Base-by-base conservation (phyloP, 2,113 vertebrate genomes). In the Zosterops japonicus region DNA sequence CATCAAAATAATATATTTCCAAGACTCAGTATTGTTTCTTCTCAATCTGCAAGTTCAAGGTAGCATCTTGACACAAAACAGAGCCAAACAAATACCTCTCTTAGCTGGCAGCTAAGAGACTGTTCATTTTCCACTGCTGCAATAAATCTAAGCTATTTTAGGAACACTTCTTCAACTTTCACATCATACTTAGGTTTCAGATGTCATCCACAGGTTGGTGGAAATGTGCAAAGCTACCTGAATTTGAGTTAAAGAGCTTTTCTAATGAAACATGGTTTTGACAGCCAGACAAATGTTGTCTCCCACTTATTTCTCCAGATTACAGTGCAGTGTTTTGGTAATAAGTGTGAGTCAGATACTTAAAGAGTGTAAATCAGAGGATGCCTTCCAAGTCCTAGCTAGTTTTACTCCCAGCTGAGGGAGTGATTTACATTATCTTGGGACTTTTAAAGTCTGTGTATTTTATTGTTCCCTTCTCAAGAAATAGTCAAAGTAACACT, bases 21-120 rank as follows among this genome's bases (percentile, higher is more conserved):
- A 93, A 83, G 72, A 27, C 28, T 64, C 35, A 47, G 42, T 88
- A 84, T 95, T 95, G 81, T 92, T 97, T 95, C 80, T 96, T 52
- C 84, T 96, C 83, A 86, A 83, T 97, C 93, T 96, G 87, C 79
- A 97, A 96, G 88, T 96, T 97, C 92, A 97, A 93, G 84, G 92
- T 83, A 94, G 22, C 44, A 36, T 93, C 60, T 87, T 96, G 95
- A 96, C 36, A 94, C 57, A 87, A 96, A 87, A 56, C 47, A 80
- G 36, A 84, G 61, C 67, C 61, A 63, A 80, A 83, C 2, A 89
- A 79, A 86, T 71, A 85, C 75, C 95, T 93, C 60, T 63, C 52
- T 92, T 86, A 44, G 24, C 44, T 63, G 47, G 69, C 65, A 85
- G 33, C 53, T 36, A 36, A 36, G 36, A 36, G 36, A 39, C 47